phyloP scores from a whole-genome alignment of 2,888 invertebrate species.

The Andrena trimmerana region DNA sequence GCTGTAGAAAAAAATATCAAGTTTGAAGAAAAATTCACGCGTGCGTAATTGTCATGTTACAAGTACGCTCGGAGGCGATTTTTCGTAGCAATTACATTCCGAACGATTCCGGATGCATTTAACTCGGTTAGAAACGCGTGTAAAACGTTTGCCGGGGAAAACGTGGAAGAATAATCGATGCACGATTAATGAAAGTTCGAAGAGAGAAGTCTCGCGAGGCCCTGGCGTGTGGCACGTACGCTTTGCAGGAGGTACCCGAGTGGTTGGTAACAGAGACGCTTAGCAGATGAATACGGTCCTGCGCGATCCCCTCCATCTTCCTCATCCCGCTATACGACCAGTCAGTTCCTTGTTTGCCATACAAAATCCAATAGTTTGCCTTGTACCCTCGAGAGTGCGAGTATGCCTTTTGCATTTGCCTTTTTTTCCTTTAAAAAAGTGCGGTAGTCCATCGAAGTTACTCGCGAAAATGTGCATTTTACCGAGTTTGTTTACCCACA shows the following conservation, averaged over 20 bases:
- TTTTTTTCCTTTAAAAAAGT: constrained; percentile 70
- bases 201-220: constrained; percentile 51
- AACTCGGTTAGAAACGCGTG: constrained; percentile 5
- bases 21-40: constrained; percentile 27
- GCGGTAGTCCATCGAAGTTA: constrained; percentile 65
- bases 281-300: constrained; percentile 78
- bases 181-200: constrained; percentile 56
- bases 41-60: constrained; percentile 38
- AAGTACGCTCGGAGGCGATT: constrained; percentile 10
- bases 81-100: constrained; percentile 41
- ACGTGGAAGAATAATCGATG: constrained; percentile 52
- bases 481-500: constrained; percentile 70
- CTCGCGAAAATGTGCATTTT: constrained; percentile 73
- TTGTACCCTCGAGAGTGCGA: constrained; percentile 81
- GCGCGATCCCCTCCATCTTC: constrained; percentile 69
- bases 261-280: constrained; percentile 73
- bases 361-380: constrained; percentile 85
- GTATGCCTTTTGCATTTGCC: constrained; percentile 77
- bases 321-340: constrained; percentile 81
- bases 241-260: constrained; percentile 69
- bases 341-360: constrained; percentile 85
- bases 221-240: constrained; percentile 52
- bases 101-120: constrained; percentile 26
- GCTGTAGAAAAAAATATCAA: constrained; percentile 36
- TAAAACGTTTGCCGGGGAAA: constrained; percentile 19